phyloP scores from a whole-genome alignment of 2,113 vertebrate genomes.

The Dromiciops gliroides region DNA sequence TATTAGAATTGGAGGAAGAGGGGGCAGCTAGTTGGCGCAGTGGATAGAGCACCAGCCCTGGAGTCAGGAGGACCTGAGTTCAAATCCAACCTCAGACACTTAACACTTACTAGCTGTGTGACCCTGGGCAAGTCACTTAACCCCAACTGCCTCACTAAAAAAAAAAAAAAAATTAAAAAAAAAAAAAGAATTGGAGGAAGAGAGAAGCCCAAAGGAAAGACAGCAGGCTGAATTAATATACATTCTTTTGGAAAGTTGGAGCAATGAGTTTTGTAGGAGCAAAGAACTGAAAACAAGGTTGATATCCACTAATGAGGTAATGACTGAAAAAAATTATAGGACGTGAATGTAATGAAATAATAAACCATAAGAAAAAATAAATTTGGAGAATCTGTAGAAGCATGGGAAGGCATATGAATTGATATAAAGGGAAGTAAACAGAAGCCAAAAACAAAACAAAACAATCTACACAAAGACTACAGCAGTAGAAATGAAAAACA shows the following conservation, averaged over 20 bases:
- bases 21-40: no score
- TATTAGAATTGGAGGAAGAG: background rate
- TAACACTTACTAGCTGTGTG: no score
- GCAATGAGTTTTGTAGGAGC: background rate
- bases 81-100: no score
- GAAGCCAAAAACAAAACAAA: background rate
- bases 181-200: background rate
- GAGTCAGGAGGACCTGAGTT: no score
- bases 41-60: no score
- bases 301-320: no score
- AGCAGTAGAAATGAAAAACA: background rate
- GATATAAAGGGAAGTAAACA: background rate
- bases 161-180: no score
- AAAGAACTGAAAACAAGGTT: background rate
- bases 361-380: background rate
- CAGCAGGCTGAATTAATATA: background rate
- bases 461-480: background rate
- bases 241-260: background rate
- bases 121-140: no score
- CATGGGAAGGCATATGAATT: background rate
- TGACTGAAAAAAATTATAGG: background rate
- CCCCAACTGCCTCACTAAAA: no score
- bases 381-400: background rate
- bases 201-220: background rate
- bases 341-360: background rate